phyloP scores from a whole-genome alignment of 2,113 vertebrate species.

The Alligator mississippiensis region DNA sequence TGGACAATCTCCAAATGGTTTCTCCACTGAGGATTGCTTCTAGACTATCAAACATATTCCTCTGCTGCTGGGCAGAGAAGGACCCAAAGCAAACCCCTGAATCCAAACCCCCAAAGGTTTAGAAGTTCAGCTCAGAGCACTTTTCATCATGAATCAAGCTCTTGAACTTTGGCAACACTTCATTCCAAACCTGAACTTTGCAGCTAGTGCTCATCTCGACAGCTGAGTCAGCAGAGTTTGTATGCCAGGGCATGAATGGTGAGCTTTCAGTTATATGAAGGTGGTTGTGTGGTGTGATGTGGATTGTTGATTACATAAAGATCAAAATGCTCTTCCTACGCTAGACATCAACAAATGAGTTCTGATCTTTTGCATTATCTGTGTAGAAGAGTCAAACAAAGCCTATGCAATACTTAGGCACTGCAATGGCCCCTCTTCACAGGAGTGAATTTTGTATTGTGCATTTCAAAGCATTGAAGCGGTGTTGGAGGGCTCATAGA shows the following conservation, averaged over 20 bases:
- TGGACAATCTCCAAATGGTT: background rate
- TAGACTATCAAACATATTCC: background rate
- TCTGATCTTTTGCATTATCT: background rate
- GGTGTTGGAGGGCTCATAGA: rapidly evolving
- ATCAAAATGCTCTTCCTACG: background rate
- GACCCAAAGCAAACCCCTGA: background rate
- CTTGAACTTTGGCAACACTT: background rate
- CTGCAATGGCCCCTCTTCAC: background rate
- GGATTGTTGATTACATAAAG: background rate
- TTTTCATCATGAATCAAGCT: background rate
- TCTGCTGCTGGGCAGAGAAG: background rate
- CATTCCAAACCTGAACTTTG: background rate
- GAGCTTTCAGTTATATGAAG: background rate
- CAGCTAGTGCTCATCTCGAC: background rate
- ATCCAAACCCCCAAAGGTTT: background rate
- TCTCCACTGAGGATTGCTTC: background rate
- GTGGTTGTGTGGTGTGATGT: rapidly evolving
- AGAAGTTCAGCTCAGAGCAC: background rate
- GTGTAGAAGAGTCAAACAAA: background rate
- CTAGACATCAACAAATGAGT: rapidly evolving
- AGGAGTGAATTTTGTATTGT: rapidly evolving
- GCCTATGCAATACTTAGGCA: background rate
- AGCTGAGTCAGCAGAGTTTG: background rate
- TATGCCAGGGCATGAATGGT: background rate
- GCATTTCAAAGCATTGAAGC: background rate